Base-by-base conservation (phyloP, 1,140 invertebrate species). In the Portunus trituberculatus region DNA sequence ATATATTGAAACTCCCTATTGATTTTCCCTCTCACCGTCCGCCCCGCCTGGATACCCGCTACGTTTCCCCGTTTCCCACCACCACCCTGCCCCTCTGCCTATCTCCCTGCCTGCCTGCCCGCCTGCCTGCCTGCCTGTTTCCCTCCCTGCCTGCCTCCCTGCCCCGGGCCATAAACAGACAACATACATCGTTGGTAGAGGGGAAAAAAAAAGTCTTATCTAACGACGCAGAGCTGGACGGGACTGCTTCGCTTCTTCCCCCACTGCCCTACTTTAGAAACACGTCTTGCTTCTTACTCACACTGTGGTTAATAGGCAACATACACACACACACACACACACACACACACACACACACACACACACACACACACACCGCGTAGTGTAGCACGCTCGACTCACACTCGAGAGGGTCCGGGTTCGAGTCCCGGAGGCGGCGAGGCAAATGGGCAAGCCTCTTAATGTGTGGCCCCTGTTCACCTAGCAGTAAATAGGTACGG, bases 1-100 rank as follows among this genome's bases (percentile, higher is more conserved):
- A 76, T 76, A 76, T 76, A 76, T 76, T 76, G 67, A 76, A 76
- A n/a, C 67, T 76, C 67, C n/a, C 20, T n/a, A 76, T 76, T 76
- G 67, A 76, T 76, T 76, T 76, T 76, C 20, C 67, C 67, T 76
- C 67, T 76, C 67, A 25, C 20, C 67, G 25, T n/a, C 67, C 67
- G 52, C 67, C 67, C 67, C 67, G 67, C 67, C 67, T n/a, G 20
- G 67, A 76, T n/a, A n/a, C 67, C n/a, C 67, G 67, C 67, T 76
- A 12, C 39, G 39, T 76, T n/a, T 20, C 20, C 3, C 59, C 20
- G 7, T 76, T 76, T 7, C 67, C 20, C 20, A n/a, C 67, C 67
- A 7, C 67, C 67, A n/a, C 7, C 67, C 39, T 6, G 39, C 39
- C 39, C 6, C 39, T 39, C 39, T 39, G 39, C 39, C 39, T 39